Percentiles rank a stretch among this genome's conserved stretches.
phyloP scores from a whole-genome alignment of 2,797 vertebrate genomes.

The Valencia hispanica region DNA sequence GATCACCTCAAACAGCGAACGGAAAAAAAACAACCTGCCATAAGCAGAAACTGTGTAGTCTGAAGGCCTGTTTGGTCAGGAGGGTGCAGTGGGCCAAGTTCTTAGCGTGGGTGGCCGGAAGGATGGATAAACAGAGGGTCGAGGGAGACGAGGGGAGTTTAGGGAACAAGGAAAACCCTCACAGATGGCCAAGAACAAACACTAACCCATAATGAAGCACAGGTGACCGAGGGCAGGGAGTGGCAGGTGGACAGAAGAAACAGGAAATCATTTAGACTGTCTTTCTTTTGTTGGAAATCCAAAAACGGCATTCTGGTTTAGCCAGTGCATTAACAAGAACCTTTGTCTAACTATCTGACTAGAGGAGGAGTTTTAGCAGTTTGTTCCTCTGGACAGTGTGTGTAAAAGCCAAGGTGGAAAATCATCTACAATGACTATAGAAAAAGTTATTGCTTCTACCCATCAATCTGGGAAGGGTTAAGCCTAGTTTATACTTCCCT shows the following conservation, averaged over 20 bases:
- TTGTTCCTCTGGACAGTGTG: not conserved
- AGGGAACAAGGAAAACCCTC: slow-evolving; percentile 3
- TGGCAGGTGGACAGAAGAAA: slow-evolving; percentile 2
- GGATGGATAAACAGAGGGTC: slow-evolving; percentile 43
- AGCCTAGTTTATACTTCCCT: too few relatives aligned
- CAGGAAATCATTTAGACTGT: not conserved
- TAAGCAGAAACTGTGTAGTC: slow-evolving; percentile 41
- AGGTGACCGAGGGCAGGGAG: slow-evolving; percentile 8
- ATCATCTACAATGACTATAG: not conserved
- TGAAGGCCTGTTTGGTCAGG: slow-evolving; percentile 34
- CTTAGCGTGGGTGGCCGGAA: slow-evolving; percentile 48
- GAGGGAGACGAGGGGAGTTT: not conserved
- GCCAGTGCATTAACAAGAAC: too few relatives aligned
- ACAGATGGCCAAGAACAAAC: slow-evolving; percentile 27
- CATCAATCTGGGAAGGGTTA: not conserved
- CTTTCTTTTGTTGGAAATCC: not conserved
- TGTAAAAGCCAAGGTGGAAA: not conserved
- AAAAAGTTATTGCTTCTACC: not conserved
- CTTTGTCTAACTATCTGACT: not conserved
- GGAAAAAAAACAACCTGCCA: slow-evolving; percentile 39
- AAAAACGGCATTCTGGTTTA: not conserved
- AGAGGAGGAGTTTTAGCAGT: not conserved
- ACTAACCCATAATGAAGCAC: slow-evolving; percentile 13
- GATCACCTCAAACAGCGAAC: slow-evolving; percentile 15
- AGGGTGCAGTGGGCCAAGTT: slow-evolving; percentile 46